Base-by-base conservation (phyloP, 2,113 vertebrate species). In the Apodemus speciosus region DNA sequence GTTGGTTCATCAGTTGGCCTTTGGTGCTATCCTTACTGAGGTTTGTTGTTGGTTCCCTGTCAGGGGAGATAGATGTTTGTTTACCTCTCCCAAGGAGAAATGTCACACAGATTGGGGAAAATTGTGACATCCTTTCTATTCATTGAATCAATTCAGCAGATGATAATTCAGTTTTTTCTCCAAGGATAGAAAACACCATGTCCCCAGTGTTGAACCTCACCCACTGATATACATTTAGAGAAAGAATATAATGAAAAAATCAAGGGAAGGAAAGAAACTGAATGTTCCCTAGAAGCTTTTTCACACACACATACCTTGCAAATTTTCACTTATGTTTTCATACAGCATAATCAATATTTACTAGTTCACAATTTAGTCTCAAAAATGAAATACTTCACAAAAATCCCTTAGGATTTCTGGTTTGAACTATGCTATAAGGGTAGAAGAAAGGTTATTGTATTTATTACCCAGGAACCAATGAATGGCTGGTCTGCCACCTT, bases 321-420 rank as follows among this genome's bases (percentile, higher is more conserved):
- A 60, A 11, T 51, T 14, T 46, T 40, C 35, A n/a, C 18, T 72
- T 25, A 40, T 10, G 6, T 66, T 60, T 73, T 23, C n/a, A 93
- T 46, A 43, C 15, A 66, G 6, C 18, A 49, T 40, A 53, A 46
- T 23, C 27, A 85, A 80, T 71, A 1, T 46, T 85, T 40, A 38
- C 21, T 3, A 49, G 25, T 6, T 89, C 89, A 84, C 53, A 79
- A 51, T 46, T 43, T 21, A 66, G 40, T 64, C 64, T 92, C n/a
- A 72, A 72, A 85, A 81, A 51, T 93, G 18, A 91, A 69, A 23
- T 35, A 27, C 46, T 77, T 92, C 23, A 92, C 14, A 75, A 83
- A 75, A 72, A 79, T 40, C 35, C 56, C 2, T 15, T 40, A 43
- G 23, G 62, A 62, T 88, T 94, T 79, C 53, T 95, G 14, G 56